Percentiles rank a stretch among this genome's conserved stretches.
These are phyloP conservation scores for Drosophila hamatofila DNA, from an alignment of 2,888 invertebrate species.

Conservation along the genomic window DNA sequence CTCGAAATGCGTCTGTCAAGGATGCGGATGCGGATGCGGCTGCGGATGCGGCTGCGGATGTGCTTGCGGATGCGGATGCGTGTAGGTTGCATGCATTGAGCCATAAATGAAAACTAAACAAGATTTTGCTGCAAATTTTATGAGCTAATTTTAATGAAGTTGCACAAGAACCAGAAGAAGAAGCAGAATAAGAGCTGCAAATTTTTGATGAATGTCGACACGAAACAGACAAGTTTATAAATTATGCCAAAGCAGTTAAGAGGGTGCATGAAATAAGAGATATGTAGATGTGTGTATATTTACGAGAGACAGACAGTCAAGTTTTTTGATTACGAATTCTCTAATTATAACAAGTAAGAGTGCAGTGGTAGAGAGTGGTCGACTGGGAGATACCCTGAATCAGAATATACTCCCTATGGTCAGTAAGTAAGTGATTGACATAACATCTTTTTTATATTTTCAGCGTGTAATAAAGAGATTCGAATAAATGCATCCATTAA, in stretches of 20 bases:
- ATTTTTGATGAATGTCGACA: conserved; percentile 75
- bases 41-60: conserved; percentile 26
- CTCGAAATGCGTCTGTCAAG: conserved; percentile 78
- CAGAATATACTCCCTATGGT: no score
- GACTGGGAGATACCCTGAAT: background rate
- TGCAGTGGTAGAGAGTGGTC: background rate
- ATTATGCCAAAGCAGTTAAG: conserved; percentile 68
- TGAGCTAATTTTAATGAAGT: conserved; percentile 83
- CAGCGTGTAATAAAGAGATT: background rate
- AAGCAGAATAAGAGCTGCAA: conserved; percentile 18
- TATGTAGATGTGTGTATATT: background rate
- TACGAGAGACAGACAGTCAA: conserved; percentile 16
- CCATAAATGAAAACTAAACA: conserved; percentile 81
- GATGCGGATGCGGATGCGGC: conserved; percentile 43
- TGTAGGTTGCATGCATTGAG: conserved; percentile 72
- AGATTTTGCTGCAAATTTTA: conserved; percentile 81
- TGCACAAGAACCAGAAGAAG: conserved; percentile 40
- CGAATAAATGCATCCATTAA: background rate
- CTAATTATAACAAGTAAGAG: conserved; percentile 3
- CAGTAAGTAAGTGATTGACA: no score
- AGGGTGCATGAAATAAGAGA: conserved; percentile 10
- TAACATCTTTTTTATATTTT: background rate
- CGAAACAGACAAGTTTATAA: conserved; percentile 76
- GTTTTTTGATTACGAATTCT: conserved; percentile 34
- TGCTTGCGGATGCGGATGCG: conserved; percentile 29